Base-by-base conservation (phyloP, 2,113 vertebrate genomes). In the Zootoca vivipara region DNA sequence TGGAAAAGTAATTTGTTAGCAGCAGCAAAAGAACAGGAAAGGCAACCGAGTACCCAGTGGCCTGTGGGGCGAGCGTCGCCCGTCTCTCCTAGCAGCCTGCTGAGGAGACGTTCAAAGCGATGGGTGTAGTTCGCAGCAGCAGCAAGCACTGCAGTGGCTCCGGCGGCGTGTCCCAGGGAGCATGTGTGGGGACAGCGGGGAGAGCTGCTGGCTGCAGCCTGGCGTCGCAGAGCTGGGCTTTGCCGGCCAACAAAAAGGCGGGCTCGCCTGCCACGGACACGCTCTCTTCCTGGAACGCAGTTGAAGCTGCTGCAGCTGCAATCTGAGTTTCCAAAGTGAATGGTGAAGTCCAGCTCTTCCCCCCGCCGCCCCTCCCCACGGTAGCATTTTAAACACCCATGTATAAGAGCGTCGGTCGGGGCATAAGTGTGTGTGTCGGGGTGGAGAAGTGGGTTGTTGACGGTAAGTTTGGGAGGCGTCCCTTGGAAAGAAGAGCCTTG, bases 111-210 rank as follows among this genome's bases (percentile, higher is more conserved):
- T 28, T 38, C 15, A 30, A 64, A 80, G 58, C 40, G 72, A 52
- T 30, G 83, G 83, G 83, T 75, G 38, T 64, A 42, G 79, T 42
- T 62, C 20, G 22, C 9, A 70, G 4, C 26, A 6, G 40, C 30
- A 24, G 28, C 16, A 62, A 79, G 42, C 79, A 69, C 64, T 89
- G 87, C 87, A 70, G 87, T 84, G 82, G 74, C 75, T 42, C 42
- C 24, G 74, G 12, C 74, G 30, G 64, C 82, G 74, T 56, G 82
- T 70, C 73, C 64, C 74, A 40, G 64, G 81, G 64, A 56, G 20
- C 73, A 28, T 58, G 87, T 72, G 85, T 78, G 10, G 9, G 81
- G 35, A 28, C 64, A 15, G 73, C 7, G 28, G 33, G 30, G 64
- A 24, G 46, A 24, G 46, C 42, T 75, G 73, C 33, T 40, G 83